Evolutionary conservation across 2,113 vertebrate species (phyloP).

Genomic region (Triplophysa siluroides): DNA sequence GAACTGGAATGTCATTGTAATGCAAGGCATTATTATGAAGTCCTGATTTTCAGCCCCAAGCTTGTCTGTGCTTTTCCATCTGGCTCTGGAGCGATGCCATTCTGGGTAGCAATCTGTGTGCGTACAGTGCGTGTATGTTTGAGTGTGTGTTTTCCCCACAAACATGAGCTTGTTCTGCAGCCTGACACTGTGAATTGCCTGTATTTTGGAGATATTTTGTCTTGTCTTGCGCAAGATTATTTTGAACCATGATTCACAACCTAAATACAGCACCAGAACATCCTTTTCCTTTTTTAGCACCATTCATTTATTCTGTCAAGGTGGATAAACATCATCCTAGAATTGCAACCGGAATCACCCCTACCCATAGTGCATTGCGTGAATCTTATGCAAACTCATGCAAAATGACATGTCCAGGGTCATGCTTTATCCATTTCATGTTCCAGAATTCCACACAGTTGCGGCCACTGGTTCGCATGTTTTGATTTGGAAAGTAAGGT

Average conservation of each 20-base stretch:
- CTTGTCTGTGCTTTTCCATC: conserved; percentile 23
- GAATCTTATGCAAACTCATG: neutral
- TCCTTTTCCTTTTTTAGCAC: too few relatives aligned
- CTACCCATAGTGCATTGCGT: neutral
- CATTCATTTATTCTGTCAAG: too few relatives aligned
- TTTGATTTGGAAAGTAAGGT: conserved; percentile 13
- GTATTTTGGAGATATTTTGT: neutral
- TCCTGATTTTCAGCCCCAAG: neutral
- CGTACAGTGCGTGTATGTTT: neutral
- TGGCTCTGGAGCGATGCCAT: conserved; percentile 21
- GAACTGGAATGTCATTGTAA: neutral
- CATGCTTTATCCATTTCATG: conserved; percentile 18
- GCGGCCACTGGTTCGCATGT: neutral
- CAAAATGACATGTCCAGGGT: neutral
- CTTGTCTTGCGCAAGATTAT: neutral
- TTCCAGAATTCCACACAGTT: conserved; percentile 34
- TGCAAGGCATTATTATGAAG: conserved; percentile 9
- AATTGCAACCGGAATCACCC: too few relatives aligned
- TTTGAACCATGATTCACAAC: too few relatives aligned
- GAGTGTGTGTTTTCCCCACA: neutral
- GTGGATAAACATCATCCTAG: too few relatives aligned
- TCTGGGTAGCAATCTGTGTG: conserved; percentile 29
- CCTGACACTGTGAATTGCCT: conserved; percentile 16
- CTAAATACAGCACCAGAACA: too few relatives aligned
- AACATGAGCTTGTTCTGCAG: conserved; percentile 27